Percentiles rank a stretch among this genome's conserved stretches.
Conservation (phyloP, 2,888 invertebrate genomes). For the Conchocele bisecta region DNA sequence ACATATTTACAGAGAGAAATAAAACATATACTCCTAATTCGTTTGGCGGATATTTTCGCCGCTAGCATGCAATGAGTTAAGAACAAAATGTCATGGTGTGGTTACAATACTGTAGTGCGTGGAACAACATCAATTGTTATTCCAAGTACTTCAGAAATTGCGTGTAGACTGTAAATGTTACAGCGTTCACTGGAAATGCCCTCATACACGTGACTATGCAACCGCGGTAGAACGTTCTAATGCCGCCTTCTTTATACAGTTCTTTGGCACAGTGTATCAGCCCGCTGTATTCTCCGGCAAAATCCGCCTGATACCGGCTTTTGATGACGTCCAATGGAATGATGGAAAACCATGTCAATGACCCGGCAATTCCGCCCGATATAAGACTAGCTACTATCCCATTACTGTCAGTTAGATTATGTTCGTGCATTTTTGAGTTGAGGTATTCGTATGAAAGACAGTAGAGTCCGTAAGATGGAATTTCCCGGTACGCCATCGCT, state of each 20-base stretch:
- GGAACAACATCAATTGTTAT: too few relatives aligned
- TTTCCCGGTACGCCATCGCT: conserved; percentile 84
- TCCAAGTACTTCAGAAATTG: conserved; percentile 65
- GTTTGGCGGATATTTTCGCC: too few relatives aligned
- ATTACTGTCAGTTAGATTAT: conserved; percentile 59
- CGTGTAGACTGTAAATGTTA: conserved; percentile 84
- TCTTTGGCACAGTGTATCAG: conserved; percentile 86
- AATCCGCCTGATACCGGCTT: conserved; percentile 88
- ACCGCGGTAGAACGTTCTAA: conserved; percentile 87
- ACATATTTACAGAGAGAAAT: too few relatives aligned
- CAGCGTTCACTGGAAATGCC: conserved; percentile 88
- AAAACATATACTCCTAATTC: too few relatives aligned
- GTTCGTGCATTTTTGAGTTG: conserved; percentile 59
- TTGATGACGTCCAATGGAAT: conserved; percentile 89
- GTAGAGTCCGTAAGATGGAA: conserved; percentile 87
- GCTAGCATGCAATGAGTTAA: too few relatives aligned
- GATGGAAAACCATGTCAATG: conserved; percentile 87
- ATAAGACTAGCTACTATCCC: conserved; percentile 72
- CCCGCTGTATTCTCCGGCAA: conserved; percentile 84
- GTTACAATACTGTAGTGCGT: not conserved
- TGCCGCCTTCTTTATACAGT: conserved; percentile 85
- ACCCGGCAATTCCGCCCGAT: conserved; percentile 84
- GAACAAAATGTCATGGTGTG: too few relatives aligned
- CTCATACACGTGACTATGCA: conserved; percentile 86
- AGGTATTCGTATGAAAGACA: conserved; percentile 85